phyloP scores from a whole-genome alignment of 2,113 vertebrate species.

The Arenaria interpres region DNA sequence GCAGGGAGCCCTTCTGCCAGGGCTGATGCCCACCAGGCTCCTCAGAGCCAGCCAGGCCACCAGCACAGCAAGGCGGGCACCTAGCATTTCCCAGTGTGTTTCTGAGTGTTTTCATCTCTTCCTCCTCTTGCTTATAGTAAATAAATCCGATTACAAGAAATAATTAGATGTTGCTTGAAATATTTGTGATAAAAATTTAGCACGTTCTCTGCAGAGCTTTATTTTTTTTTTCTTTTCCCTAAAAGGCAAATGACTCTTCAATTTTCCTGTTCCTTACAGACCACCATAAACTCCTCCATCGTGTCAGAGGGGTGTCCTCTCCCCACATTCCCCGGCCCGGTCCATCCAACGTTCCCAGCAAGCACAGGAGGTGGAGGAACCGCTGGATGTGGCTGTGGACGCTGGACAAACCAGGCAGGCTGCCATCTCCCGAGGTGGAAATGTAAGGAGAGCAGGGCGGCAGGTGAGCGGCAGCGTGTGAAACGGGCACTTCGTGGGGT shows the following conservation, averaged over 20 bases:
- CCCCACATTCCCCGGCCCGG: neutral
- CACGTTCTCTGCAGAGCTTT: neutral
- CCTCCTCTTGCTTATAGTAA: neutral
- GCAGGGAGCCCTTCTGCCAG: neutral
- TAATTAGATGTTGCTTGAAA: neutral
- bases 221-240: neutral
- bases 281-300: neutral
- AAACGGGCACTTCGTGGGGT: neutral
- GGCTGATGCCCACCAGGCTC: neutral
- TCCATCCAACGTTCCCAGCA: no score
- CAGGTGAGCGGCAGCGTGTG: neutral
- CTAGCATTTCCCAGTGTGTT: accelerated
- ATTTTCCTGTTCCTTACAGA: neutral
- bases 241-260: neutral
- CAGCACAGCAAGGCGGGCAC: neutral
- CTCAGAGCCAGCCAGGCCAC: neutral
- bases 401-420: neutral
- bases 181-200: neutral
- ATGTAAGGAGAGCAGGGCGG: neutral
- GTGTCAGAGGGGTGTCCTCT: neutral
- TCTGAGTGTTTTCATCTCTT: neutral
- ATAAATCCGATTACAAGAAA: neutral
- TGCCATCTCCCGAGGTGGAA: neutral
- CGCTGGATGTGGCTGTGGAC: accelerated
- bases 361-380: neutral